Conservation (phyloP, 1,140 invertebrate genomes). For the Drosophila funebris region DNA sequence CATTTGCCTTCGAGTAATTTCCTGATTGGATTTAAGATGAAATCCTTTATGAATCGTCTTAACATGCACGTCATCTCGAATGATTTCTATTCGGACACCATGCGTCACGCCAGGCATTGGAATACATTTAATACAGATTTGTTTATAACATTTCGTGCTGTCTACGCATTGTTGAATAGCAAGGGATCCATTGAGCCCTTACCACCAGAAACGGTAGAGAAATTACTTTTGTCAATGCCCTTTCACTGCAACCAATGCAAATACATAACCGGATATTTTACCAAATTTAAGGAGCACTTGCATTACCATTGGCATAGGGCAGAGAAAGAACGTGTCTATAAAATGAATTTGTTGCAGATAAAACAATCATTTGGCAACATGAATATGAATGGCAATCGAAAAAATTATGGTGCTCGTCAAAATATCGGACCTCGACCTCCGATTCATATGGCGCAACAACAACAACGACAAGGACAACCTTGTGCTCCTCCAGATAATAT, state of each 20-base stretch:
- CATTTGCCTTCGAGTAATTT: conserved; percentile 38
- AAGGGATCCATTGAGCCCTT: conserved; percentile 45
- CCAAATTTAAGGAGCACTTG: conserved; percentile 46
- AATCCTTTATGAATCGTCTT: conserved; percentile 57
- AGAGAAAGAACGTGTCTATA: conserved; percentile 1
- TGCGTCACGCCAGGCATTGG: conserved; percentile 53
- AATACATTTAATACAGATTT: conserved; percentile 62
- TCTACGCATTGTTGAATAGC: conserved; percentile 14
- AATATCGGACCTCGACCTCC: neutral
- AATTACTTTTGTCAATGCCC: conserved; percentile 16
- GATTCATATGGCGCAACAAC: neutral
- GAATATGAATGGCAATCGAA: neutral
- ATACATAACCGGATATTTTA: conserved; percentile 22
- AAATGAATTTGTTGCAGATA: neutral
- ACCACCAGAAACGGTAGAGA: conserved; percentile 27
- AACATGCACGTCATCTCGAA: conserved; percentile 64
- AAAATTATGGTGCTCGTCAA: neutral
- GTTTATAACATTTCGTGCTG: conserved; percentile 48
- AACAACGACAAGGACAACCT: neutral
- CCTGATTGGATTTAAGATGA: conserved; percentile 56
- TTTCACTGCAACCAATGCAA: conserved; percentile 56
- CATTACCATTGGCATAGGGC: conserved; percentile 41
- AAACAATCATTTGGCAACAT: neutral
- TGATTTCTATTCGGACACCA: conserved; percentile 45
- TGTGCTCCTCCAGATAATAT: neutral